Conservation (phyloP, 2,888 invertebrate genomes). For the Julus scandinavius region DNA sequence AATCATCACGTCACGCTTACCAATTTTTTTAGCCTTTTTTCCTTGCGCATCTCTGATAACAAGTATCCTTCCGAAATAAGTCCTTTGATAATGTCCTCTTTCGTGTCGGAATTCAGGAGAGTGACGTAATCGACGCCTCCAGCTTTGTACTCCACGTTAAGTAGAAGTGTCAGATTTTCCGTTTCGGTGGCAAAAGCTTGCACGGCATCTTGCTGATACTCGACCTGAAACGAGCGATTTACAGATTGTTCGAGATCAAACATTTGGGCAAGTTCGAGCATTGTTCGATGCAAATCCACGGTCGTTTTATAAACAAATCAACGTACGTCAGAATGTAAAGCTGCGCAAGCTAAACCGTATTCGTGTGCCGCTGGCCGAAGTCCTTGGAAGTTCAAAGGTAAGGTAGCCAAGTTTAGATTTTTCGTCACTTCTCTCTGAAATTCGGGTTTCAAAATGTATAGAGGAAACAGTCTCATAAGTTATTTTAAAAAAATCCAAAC, state of each 20-base stretch:
- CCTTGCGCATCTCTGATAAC: conserved; percentile 82
- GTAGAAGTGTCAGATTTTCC: conserved; percentile 78
- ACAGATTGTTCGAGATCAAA: background rate
- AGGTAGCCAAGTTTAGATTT: conserved; percentile 78
- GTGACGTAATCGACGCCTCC: conserved; percentile 64
- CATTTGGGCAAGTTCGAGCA: no score
- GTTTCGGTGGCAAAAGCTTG: conserved; percentile 74
- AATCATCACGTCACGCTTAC: conserved; percentile 67
- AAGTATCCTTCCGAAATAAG: conserved; percentile 88
- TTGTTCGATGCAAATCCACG: background rate
- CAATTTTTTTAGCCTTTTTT: conserved; percentile 81
- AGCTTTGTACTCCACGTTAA: conserved; percentile 84
- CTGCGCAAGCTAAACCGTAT: conserved; percentile 84
- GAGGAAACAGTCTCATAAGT: conserved; percentile 43
- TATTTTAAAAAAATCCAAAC: background rate
- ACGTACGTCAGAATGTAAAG: conserved; percentile 83
- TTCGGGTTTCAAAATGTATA: background rate
- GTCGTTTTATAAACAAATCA: background rate
- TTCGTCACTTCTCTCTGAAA: conserved; percentile 77
- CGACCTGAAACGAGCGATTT: conserved; percentile 64
- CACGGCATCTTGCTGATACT: conserved; percentile 81
- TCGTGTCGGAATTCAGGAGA: conserved; percentile 64
- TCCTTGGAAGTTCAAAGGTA: conserved; percentile 80
- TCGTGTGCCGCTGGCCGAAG: conserved; percentile 82
- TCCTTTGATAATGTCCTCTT: conserved; percentile 78